phyloP scores from a whole-genome alignment of 2,113 vertebrate genomes.

The Rynchops niger region DNA sequence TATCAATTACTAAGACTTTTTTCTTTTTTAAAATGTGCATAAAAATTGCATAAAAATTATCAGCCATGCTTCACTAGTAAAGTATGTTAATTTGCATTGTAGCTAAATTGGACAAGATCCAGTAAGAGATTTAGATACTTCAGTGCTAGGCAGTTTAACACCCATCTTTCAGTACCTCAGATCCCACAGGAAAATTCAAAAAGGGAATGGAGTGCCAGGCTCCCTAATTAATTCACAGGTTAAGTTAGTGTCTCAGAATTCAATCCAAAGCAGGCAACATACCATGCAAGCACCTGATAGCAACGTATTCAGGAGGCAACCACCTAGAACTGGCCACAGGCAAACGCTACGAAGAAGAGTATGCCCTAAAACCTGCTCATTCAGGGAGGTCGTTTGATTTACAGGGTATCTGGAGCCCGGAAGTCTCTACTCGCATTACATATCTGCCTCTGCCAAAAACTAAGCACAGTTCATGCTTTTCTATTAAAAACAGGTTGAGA shows the following conservation, averaged over 20 bases:
- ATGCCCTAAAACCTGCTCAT: background rate
- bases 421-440: background rate
- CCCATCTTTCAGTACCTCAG: background rate
- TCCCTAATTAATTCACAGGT: background rate
- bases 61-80: background rate
- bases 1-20: background rate
- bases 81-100: background rate
- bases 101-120: background rate
- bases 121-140: background rate
- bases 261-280: background rate
- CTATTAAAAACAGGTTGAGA: background rate
- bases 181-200: background rate
- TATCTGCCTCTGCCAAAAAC: background rate
- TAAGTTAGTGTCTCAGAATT: background rate
- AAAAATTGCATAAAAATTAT: background rate
- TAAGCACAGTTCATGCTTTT: background rate
- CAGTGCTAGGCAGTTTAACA: background rate
- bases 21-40: background rate
- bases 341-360: background rate
- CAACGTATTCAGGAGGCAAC: background rate
- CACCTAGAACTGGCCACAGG: background rate
- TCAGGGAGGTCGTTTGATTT: background rate
- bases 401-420: background rate
- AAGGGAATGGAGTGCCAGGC: background rate
- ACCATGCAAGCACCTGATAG: background rate